Conservation (phyloP, 2,797 vertebrate species). For the Sus cebifrons region DNA sequence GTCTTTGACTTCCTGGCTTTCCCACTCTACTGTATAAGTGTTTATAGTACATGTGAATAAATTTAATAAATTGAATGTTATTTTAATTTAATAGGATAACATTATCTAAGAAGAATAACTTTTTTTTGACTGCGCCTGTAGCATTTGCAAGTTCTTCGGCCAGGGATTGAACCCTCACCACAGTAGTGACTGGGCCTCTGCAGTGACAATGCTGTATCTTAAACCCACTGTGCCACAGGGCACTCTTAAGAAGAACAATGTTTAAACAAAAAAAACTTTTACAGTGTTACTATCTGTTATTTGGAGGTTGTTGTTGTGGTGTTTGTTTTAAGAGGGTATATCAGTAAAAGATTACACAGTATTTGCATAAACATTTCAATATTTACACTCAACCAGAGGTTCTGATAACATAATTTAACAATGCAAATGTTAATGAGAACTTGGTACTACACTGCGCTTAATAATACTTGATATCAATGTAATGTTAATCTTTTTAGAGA, state of each 20-base stretch:
- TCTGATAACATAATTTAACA: conserved; percentile 42
- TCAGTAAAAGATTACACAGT: background rate
- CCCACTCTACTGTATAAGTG: background rate
- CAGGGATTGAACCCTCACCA: too few species aligned
- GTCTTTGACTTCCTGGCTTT: background rate
- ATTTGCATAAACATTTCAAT: conserved; percentile 40
- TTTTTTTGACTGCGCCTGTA: background rate
- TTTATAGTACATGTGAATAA: background rate
- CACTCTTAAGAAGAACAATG: too few species aligned
- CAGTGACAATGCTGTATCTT: too few species aligned
- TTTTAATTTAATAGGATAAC: conserved; percentile 29
- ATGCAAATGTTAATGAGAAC: background rate
- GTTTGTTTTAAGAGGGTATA: conserved; percentile 6
- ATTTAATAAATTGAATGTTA: background rate
- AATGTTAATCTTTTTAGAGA: background rate
- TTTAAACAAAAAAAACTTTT: background rate
- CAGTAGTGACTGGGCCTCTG: too few species aligned
- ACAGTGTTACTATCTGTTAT: background rate
- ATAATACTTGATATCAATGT: background rate
- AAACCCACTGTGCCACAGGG: too few species aligned
- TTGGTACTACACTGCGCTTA: background rate
- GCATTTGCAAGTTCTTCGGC: too few species aligned
- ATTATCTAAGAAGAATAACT: conserved; percentile 48
- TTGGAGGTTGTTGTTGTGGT: background rate
- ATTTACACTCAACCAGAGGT: conserved; percentile 25